These are phyloP conservation scores for Pogonomyrmex barbatus DNA, from an alignment of 1,140 invertebrate genomes.

Conservation along the genomic window DNA sequence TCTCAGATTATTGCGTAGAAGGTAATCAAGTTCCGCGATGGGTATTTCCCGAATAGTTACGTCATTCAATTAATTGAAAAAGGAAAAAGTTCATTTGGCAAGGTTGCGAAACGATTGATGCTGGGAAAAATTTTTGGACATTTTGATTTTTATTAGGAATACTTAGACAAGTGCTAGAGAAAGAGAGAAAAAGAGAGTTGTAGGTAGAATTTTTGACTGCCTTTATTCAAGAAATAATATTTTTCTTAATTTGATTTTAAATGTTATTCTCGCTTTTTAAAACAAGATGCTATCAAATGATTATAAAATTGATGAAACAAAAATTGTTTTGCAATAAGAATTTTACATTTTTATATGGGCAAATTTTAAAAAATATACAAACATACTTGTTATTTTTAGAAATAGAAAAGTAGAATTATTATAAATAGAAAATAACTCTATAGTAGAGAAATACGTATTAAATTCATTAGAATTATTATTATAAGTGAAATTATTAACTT, in stretches of 20 bases:
- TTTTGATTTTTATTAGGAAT: not conserved
- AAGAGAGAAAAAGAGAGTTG: not conserved
- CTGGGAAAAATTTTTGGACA: not conserved
- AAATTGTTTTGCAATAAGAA: not conserved
- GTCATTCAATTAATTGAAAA: constrained; percentile 50
- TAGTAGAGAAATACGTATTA: not conserved
- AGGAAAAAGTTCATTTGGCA: constrained; percentile 25
- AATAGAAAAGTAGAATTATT: not conserved
- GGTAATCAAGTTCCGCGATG: constrained; percentile 72
- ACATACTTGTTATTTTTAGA: not conserved
- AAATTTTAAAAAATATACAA: not conserved
- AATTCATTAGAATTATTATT: not conserved
- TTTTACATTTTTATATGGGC: not conserved
- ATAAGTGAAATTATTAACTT: constrained; percentile 8
- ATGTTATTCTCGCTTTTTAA: no score
- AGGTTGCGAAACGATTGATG: not conserved
- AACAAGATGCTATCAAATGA: not conserved
- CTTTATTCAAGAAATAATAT: not conserved
- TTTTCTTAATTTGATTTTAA: not conserved
- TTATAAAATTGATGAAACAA: not conserved
- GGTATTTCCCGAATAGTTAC: constrained; percentile 69
- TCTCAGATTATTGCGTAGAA: constrained; percentile 68
- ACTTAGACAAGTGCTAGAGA: not conserved
- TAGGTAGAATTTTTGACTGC: not conserved
- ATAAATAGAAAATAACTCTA: not conserved